Percentiles rank a stretch among this genome's conserved stretches.
phyloP scores from a whole-genome alignment of 2,113 vertebrate genomes.

The Zapornia atra region DNA sequence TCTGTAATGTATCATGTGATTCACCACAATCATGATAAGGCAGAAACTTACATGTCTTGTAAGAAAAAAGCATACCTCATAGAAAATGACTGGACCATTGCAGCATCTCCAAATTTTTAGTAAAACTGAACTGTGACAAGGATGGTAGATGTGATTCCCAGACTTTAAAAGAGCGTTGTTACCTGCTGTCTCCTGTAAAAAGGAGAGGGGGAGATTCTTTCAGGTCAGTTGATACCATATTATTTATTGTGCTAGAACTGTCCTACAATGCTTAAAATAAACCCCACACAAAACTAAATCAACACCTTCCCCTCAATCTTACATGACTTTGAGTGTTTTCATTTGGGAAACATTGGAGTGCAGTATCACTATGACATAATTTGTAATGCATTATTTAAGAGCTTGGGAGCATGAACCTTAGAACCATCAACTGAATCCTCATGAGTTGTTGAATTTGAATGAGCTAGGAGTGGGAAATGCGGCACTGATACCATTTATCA shows the following conservation, averaged over 20 bases:
- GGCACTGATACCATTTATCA: neutral
- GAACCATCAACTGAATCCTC: neutral
- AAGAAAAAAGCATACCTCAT: neutral
- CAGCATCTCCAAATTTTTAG: neutral
- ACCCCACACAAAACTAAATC: neutral
- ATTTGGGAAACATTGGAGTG: neutral
- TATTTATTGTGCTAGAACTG: neutral
- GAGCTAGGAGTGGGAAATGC: neutral
- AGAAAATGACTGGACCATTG: neutral
- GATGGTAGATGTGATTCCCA: neutral
- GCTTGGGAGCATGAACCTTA: neutral
- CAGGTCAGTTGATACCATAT: neutral
- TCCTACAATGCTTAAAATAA: neutral
- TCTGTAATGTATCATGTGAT: neutral
- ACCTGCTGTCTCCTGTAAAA: neutral
- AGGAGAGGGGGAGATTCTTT: neutral
- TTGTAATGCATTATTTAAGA: slow-evolving; percentile 16
- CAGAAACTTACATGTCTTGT: neutral
- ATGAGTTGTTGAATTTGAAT: slow-evolving; percentile 5
- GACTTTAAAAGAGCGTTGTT: neutral
- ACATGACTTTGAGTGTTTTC: neutral
- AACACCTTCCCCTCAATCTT: fast-evolving
- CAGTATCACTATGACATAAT: neutral
- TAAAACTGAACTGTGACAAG: neutral
- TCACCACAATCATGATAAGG: neutral